phyloP scores from a whole-genome alignment of 2,113 vertebrate genomes.

The Cryptotis parvus region DNA sequence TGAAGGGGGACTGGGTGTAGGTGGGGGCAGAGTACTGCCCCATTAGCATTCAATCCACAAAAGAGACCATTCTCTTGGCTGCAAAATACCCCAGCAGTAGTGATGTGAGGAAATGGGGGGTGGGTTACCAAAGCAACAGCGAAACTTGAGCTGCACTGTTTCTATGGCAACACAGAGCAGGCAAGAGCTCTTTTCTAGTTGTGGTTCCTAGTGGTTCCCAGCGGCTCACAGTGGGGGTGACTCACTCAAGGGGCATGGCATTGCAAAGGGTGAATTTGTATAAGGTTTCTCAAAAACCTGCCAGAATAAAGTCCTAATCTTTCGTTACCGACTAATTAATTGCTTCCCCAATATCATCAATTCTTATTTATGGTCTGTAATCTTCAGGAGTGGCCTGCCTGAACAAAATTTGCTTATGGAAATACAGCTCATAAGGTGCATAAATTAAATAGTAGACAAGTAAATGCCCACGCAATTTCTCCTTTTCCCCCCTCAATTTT shows the following conservation, averaged over 20 bases:
- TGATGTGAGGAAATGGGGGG: constrained; percentile 78
- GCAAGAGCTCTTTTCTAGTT: constrained; percentile 65
- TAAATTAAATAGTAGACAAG: neutral
- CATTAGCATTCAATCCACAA: constrained; percentile 78
- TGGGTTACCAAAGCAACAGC: constrained; percentile 88
- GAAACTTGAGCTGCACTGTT: constrained; percentile 82
- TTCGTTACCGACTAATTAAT: neutral
- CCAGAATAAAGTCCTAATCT: neutral
- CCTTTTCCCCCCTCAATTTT: neutral
- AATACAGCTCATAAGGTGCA: neutral
- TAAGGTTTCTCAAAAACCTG: neutral
- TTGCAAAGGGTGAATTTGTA: neutral
- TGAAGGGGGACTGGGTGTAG: neutral
- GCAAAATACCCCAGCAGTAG: constrained; percentile 78
- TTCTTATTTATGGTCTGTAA: neutral
- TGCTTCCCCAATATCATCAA: neutral
- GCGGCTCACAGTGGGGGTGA: neutral
- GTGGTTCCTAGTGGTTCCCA: constrained; percentile 58
- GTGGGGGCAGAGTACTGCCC: neutral
- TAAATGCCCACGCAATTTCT: neutral
- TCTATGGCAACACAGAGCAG: constrained; percentile 86
- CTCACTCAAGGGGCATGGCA: neutral
- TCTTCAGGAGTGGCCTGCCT: neutral
- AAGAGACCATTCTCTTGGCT: constrained; percentile 80
- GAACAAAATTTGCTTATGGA: neutral